Evolutionary conservation across 2,888 invertebrate genomes (phyloP), one percentile per base, ranked within the genome.

Genomic region (Micoletzkya japonica): DNA sequence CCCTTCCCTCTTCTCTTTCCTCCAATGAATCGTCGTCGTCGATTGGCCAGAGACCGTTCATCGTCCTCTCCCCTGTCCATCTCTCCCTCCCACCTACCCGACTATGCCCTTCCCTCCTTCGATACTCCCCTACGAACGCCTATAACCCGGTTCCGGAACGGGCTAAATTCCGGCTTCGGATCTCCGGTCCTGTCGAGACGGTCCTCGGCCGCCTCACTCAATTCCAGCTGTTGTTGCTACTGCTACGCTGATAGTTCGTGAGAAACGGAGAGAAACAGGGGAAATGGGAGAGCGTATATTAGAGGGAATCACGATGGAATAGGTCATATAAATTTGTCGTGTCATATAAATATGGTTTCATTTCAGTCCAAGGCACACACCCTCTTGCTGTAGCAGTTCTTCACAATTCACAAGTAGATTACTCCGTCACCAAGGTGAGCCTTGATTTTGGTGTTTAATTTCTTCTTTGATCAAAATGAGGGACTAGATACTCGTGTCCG

Each of bases 291-390:
- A n/a, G n/a, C n/a, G n/a, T n/a, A n/a, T n/a, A n/a, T n/a, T n/a
- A n/a, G 26, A 30, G 56, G 56, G 56, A 28, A 7, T 56, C 4
- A 3, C 28, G 4, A 7, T 17, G 28, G 17, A n/a, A 52, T 14
- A 52, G 26, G 24, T n/a, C 24, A n/a, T 24, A 52, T n/a, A n/a
- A 52, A 52, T n/a, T 52, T n/a, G 14, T 52, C 24, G 6, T n/a
- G 6, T 52, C 6, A 52, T n/a, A 52, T 14, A n/a, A n/a, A 6
- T 24, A 52, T n/a, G 14, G 7, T 6, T n/a, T 52, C 52, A 14
- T 60, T 60, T 14, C 67, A 67, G 67, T 67, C 7, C 67, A 67
- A 30, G 67, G 67, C 36, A 44, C 39, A 10, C 67, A 67, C 44
- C 67, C 67, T 14, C 44, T 67, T 4, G 67, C 67, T 20, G 57